Conservation (phyloP, 2,113 vertebrate species). For the Centropus unirufus region DNA sequence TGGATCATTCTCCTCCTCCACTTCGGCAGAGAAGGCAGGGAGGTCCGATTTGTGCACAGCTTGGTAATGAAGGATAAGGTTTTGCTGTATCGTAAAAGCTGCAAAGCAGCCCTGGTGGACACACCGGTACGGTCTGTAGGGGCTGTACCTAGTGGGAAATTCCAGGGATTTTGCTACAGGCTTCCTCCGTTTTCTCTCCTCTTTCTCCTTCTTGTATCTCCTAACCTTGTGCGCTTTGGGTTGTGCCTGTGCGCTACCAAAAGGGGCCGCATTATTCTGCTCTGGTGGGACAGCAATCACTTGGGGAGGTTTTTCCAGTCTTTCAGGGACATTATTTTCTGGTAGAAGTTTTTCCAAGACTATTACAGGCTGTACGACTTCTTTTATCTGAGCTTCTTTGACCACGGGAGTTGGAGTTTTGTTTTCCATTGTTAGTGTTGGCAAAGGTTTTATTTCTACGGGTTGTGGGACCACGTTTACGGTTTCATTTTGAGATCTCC, state of each 20-base stretch:
- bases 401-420: slow-evolving; percentile 42
- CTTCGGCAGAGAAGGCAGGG: slow-evolving; percentile 82
- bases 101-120: slow-evolving; percentile 94
- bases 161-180: slow-evolving; percentile 73
- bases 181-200: slow-evolving; percentile 81
- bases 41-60: slow-evolving; percentile 92
- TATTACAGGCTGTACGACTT: slow-evolving; percentile 49
- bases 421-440: slow-evolving; percentile 52
- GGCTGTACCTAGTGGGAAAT: slow-evolving; percentile 76
- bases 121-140: slow-evolving; percentile 90
- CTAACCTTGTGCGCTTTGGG: slow-evolving; percentile 74
- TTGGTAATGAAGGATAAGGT: slow-evolving; percentile 95
- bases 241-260: neutral
- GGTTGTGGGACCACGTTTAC: slow-evolving; percentile 20
- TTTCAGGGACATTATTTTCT: slow-evolving; percentile 73
- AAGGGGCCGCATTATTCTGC: slow-evolving; percentile 9
- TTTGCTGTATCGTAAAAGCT: slow-evolving; percentile 95
- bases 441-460: slow-evolving; percentile 67
- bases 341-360: slow-evolving; percentile 59
- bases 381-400: slow-evolving; percentile 46
- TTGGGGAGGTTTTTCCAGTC: slow-evolving; percentile 64
- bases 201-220: slow-evolving; percentile 79
- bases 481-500: slow-evolving; percentile 76
- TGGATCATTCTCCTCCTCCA: slow-evolving; percentile 82
- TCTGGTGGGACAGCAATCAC: slow-evolving; percentile 36